Base-by-base conservation (phyloP, 1,140 invertebrate species). In the Limonius californicus region DNA sequence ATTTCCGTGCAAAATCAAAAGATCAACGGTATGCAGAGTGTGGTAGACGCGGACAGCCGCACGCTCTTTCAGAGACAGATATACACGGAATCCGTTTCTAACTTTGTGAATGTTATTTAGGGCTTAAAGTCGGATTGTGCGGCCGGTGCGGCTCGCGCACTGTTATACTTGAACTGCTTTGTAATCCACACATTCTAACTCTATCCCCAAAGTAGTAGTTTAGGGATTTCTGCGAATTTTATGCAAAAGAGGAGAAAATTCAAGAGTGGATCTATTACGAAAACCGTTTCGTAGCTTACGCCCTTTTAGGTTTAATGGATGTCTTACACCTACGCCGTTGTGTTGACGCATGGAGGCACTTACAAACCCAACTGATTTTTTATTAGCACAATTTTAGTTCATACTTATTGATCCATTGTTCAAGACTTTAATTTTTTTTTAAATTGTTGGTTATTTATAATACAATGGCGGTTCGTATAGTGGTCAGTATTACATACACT, bases 61-160 rank as follows among this genome's bases (percentile, higher is more conserved):
- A 21, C 45, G 45, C 45, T 50, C 45, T 50, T 50, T 50, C 45
- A 50, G 20, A 50, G 16, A 18, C 45, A 50, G 45, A 50, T 50
- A 50, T 50, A 50, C 45, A 50, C 16, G 45, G 45, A 50, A 50
- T 50, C 45, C 45, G 45, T 50, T 50, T 50, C 45, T 50, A 50
- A 50, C 45, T 50, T 50, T 50, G 45, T 18, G 45, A 50, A 50
- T 50, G 45, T 50, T 50, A 50, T 50, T 50, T 50, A 50, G 45
- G 45, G 45, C 45, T 50, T 50, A 50, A 50, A 50, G 45, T 50
- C 45, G 45, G 45, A 50, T 50, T 50, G 45, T 50, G 45, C 45
- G 45, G 45, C 45, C 45, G 20, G 45, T 19, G 45, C 20, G 45
- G 45, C 16, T 50, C 45, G 16, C 45, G 45, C 16, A 11, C 45